Evolutionary conservation across 2,888 invertebrate species (phyloP).

Genomic region (Automeris io): DNA sequence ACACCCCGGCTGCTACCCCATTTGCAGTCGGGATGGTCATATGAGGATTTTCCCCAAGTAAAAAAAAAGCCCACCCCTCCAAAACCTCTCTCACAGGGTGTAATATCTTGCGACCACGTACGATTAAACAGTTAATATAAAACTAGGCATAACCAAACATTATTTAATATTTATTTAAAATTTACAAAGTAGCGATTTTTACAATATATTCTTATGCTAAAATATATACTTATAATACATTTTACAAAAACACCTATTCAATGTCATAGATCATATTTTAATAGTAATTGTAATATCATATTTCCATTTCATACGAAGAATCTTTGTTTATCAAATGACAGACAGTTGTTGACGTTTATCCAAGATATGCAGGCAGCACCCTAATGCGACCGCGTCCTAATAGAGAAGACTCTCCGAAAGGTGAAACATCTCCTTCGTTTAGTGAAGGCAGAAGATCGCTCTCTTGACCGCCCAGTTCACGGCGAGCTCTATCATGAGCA

Average conservation of each 20-base stretch:
- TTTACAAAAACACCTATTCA: constrained; percentile 15
- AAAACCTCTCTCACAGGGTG: no score
- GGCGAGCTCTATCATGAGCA: constrained; percentile 34
- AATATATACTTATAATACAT: not conserved
- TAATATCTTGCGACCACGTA: no score
- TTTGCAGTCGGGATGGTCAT: no score
- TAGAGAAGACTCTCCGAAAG: constrained; percentile 51
- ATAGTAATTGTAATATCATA: not conserved
- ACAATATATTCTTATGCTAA: not conserved
- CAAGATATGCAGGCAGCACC: constrained; percentile 63
- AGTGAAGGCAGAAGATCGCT: constrained; percentile 55
- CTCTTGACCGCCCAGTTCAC: constrained; percentile 51
- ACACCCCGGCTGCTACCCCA: no score
- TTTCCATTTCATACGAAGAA: not conserved
- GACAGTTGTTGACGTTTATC: constrained; percentile 27
- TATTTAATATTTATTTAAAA: not conserved
- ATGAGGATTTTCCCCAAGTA: no score
- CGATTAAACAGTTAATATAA: not conserved
- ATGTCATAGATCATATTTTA: constrained; percentile 14
- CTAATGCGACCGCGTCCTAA: constrained; percentile 55
- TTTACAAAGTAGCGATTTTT: not conserved
- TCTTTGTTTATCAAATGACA: not conserved
- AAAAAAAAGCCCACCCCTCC: no score
- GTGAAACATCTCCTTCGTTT: constrained; percentile 48
- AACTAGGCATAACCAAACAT: not conserved